Conservation (phyloP, 2,888 invertebrate species). For the Tortrix viridana region DNA sequence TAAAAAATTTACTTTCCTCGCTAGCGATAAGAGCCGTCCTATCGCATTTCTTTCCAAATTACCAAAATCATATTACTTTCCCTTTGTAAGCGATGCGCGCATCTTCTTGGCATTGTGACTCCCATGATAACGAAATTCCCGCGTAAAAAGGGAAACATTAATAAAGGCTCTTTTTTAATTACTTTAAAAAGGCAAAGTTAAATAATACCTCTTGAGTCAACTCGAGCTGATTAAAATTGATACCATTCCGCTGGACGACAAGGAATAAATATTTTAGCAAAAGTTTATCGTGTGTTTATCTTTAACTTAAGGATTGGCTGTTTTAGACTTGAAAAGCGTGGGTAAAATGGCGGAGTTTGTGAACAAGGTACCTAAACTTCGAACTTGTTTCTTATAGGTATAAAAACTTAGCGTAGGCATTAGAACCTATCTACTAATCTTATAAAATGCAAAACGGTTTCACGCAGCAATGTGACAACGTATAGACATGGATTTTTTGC, state of each 20-base stretch:
- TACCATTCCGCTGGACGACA: conserved; percentile 1
- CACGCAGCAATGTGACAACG: no score
- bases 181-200: neutral
- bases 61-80: conserved; percentile 12
- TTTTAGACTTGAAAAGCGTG: conserved; percentile 3
- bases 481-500: no score
- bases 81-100: neutral
- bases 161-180: neutral
- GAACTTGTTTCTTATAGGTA: no score
- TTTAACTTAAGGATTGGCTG: conserved; percentile 3
- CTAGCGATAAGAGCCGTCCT: conserved; percentile 2
- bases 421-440: no score
- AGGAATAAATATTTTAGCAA: conserved; percentile 14
- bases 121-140: neutral
- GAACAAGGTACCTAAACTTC: neutral
- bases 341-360: conserved; percentile 4
- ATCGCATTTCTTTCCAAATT: conserved; percentile 21
- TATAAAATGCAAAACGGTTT: no score
- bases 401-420: no score
- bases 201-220: neutral
- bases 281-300: conserved; percentile 5
- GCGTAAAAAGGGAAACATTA: neutral
- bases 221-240: neutral
- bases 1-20: conserved; percentile 23
- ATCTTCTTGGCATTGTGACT: neutral